These are phyloP conservation scores for Netelia virgata DNA, from an alignment of 2,888 invertebrate genomes.

Conservation along the genomic window DNA sequence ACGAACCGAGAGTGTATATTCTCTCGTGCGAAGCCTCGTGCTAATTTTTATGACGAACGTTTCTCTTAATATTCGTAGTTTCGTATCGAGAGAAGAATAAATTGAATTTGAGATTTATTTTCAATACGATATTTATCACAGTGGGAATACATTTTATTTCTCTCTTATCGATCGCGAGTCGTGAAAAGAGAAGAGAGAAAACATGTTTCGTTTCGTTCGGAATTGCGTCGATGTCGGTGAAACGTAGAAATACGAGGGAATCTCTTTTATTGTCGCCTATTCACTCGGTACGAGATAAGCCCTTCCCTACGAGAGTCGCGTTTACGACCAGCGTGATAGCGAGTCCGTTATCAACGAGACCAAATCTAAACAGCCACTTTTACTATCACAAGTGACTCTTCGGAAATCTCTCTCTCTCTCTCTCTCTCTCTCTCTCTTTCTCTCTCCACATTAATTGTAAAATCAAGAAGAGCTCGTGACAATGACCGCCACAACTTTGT, in stretches of 20 bases:
- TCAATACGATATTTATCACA: background rate
- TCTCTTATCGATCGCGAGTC: too few relatives aligned
- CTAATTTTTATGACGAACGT: background rate
- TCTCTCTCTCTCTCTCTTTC: slow-evolving; percentile 4
- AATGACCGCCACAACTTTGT: too few relatives aligned
- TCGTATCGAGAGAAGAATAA: background rate
- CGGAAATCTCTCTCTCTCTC: slow-evolving; percentile 14
- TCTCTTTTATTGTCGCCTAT: slow-evolving; percentile 51
- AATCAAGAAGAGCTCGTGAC: background rate
- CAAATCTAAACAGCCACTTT: slow-evolving; percentile 49
- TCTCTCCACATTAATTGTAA: background rate
- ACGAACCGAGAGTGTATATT: slow-evolving; percentile 12
- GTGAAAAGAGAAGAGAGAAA: background rate
- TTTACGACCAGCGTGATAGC: slow-evolving; percentile 46
- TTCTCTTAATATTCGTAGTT: slow-evolving; percentile 17
- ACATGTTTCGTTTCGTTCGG: background rate
- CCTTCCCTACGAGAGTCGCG: slow-evolving; percentile 32
- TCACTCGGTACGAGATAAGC: slow-evolving; percentile 57
- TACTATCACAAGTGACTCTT: slow-evolving; percentile 46
- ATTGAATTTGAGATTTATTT: background rate
- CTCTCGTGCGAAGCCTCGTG: background rate
- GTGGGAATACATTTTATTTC: too few relatives aligned
- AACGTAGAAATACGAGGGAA: background rate
- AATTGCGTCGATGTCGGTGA: slow-evolving; percentile 1
- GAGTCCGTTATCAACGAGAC: slow-evolving; percentile 46